Evolutionary conservation across 2,113 vertebrate species (phyloP).

Genomic region (Petaurus breviceps): DNA sequence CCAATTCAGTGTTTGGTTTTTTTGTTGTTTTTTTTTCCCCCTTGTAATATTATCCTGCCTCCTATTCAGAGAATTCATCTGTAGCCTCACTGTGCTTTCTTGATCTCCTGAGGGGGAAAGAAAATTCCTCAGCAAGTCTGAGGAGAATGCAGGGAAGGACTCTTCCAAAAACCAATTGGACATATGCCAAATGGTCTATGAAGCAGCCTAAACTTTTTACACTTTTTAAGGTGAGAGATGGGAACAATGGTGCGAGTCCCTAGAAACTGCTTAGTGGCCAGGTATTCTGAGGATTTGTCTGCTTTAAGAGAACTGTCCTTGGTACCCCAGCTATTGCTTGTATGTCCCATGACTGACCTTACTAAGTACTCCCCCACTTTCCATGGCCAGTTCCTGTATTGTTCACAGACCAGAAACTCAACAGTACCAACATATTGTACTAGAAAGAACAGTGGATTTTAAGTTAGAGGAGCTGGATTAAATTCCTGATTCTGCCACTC

Average conservation of each 20-base stretch:
- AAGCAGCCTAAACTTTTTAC: background rate
- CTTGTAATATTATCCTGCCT: background rate
- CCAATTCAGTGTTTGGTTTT: background rate
- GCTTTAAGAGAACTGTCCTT: background rate
- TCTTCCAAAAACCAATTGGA: background rate
- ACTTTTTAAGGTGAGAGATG: background rate
- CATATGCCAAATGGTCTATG: background rate
- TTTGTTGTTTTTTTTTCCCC: background rate
- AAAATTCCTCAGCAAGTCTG: background rate
- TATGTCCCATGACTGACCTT: background rate
- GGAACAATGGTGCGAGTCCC: background rate
- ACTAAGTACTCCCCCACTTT: background rate
- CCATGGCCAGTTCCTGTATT: background rate
- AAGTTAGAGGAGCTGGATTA: background rate
- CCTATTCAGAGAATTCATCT: background rate
- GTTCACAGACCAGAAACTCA: background rate
- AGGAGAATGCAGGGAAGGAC: background rate
- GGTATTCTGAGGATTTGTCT: background rate
- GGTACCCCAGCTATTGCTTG: background rate
- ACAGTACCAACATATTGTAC: background rate
- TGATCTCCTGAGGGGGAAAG: background rate
- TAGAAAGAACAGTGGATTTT: background rate
- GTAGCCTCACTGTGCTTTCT: background rate
- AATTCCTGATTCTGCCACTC: background rate
- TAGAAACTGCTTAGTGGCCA: background rate